Conservation (phyloP, 2,113 vertebrate species). For the Platysteira castanea region DNA sequence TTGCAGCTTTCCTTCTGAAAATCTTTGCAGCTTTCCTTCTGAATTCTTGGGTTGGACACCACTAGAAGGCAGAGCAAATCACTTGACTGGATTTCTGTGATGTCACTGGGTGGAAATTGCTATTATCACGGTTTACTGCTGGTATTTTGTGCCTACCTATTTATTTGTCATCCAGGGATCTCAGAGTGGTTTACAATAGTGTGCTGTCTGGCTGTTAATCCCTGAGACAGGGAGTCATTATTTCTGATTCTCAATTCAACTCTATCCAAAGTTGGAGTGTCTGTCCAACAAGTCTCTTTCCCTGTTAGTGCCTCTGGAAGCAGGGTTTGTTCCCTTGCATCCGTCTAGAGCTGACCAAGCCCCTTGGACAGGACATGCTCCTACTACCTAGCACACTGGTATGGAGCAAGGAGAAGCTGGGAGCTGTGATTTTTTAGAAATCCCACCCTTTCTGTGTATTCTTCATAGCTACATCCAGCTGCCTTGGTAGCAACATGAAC, state of each 20-base stretch:
- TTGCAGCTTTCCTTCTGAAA: not conserved
- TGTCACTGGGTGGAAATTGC: not conserved
- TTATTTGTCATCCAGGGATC: not conserved
- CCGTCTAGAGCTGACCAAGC: fast-evolving
- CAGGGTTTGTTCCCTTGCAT: not conserved
- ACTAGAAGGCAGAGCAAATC: not conserved
- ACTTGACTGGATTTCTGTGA: not conserved
- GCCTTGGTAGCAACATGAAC: not conserved
- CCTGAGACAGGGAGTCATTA: not conserved
- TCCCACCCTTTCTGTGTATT: not conserved
- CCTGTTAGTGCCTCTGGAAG: not conserved
- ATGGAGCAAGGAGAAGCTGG: not conserved
- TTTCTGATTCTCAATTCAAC: not conserved
- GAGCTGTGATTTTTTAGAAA: not conserved
- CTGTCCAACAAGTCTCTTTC: not conserved
- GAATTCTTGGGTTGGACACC: not conserved
- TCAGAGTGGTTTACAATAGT: not conserved
- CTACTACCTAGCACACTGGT: not conserved
- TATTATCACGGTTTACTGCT: not conserved
- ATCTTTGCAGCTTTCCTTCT: not conserved
- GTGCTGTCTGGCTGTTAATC: not conserved
- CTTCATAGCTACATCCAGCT: not conserved
- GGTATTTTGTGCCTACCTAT: not conserved
- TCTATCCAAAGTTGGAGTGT: not conserved
- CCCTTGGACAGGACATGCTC: not conserved